Percentiles rank a stretch among this genome's conserved stretches.
Conservation (phyloP, 2,113 vertebrate species). For the Smithornis capensis region DNA sequence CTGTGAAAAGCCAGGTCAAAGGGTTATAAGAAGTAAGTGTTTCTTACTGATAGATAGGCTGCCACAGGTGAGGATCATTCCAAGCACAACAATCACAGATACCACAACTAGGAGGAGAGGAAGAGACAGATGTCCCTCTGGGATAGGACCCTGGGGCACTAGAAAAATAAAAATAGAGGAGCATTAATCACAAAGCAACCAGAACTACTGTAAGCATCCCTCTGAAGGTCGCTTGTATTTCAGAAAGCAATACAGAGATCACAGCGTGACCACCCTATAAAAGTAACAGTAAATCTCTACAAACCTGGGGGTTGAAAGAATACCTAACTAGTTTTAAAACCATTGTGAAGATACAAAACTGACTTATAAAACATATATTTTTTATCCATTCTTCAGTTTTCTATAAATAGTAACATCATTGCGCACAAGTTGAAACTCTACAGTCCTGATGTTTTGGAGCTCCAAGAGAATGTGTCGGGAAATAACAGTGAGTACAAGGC, state of each 20-base stretch:
- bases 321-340: background rate
- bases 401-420: background rate
- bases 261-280: background rate
- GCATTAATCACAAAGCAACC: background rate
- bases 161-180: background rate
- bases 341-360: background rate
- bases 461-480: background rate
- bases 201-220: background rate
- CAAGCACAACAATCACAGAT: constrained; percentile 78
- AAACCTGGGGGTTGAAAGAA: background rate
- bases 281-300: background rate
- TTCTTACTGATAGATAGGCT: constrained; percentile 87
- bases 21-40: background rate
- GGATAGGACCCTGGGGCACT: constrained; percentile 57
- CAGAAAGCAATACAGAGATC: background rate
- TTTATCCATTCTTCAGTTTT: background rate
- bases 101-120: constrained; percentile 84
- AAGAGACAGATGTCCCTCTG: constrained; percentile 75
- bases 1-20: background rate
- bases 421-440: background rate
- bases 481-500: background rate
- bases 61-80: constrained; percentile 80
- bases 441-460: background rate
- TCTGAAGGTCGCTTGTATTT: background rate
- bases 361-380: background rate